These are phyloP conservation scores for Marisa cornuarietis DNA, from an alignment of 1,140 invertebrate genomes.

Conservation along the genomic window DNA sequence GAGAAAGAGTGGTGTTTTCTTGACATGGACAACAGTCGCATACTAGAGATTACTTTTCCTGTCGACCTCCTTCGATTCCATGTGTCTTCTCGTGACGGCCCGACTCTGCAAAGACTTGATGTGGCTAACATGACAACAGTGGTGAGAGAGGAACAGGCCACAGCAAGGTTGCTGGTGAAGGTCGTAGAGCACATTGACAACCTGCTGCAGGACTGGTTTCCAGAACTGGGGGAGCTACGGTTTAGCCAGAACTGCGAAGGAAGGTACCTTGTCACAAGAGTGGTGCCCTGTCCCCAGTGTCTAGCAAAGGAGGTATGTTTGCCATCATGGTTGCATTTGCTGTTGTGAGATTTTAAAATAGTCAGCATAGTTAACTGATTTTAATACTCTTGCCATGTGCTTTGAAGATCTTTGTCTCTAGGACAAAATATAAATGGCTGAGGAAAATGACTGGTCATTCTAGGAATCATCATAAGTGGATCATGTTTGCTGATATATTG, in stretches of 20 bases:
- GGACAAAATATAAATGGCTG: too few relatives aligned
- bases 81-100: slow-evolving; percentile 34
- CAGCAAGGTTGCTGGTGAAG: slow-evolving; percentile 87
- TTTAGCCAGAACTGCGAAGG: slow-evolving; percentile 98
- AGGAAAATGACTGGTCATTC: too few relatives aligned
- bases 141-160: slow-evolving; percentile 71
- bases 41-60: slow-evolving; percentile 89
- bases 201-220: slow-evolving; percentile 97
- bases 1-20: slow-evolving; percentile 66
- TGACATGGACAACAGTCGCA: slow-evolving; percentile 80
- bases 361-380: too few relatives aligned
- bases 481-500: not conserved
- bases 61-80: slow-evolving; percentile 65
- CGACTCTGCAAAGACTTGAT: slow-evolving; percentile 22
- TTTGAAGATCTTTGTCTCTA: too few relatives aligned
- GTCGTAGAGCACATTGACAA: slow-evolving; percentile 98
- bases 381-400: too few relatives aligned
- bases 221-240: slow-evolving; percentile 85
- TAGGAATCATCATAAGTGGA: too few relatives aligned
- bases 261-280: slow-evolving; percentile 90
- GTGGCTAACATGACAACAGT: slow-evolving; percentile 20
- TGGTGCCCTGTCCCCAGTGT: slow-evolving; percentile 92
- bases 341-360: too few relatives aligned
- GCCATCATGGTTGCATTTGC: too few relatives aligned
- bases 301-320: slow-evolving; percentile 33